Evolutionary conservation across 2,888 invertebrate species (phyloP), one percentile per base, ranked within the genome.

Genomic region (Lagria hirta): DNA sequence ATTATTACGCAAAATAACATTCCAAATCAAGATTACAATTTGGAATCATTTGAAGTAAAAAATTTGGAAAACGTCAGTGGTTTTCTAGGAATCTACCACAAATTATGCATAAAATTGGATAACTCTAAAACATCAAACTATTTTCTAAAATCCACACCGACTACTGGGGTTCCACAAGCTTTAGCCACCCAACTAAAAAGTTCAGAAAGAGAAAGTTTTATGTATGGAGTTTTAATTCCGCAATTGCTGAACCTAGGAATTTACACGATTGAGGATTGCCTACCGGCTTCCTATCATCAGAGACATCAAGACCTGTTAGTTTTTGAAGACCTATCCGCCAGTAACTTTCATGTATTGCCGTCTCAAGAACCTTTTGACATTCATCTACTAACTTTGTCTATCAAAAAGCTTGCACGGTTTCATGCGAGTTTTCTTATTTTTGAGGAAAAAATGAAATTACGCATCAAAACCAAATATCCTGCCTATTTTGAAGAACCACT

Each of bases 211-310:
- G 62, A 63, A 45, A 45, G 47, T 11, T 56, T 58, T 1, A 71
- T 77, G 14, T 79, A 75, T 48, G 58, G 63, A 20, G 42, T 23
- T 2, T 55, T 73, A 30, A 53, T 78, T 3, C 52, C 75, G 3
- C 17, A 38, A 23, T 23, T 48, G 73, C 74, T 1, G 51, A 61
- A 18, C 48, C 49, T 29, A 49, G 60, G 21, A 53, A 62, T 55
- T 8, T 28, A 33, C 23, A 47, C 22, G 43, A 44, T 61, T 13
- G 32, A 43, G 7, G 49, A 52, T 21, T 57, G 57, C 38, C 65
- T 71, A 0, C 63, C 73, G 2, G 41, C 53, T 11, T 73, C 69
- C 54, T 70, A 66, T 48, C 52, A 67, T 3, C 54, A 58, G 1
- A 64, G 67, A 29, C 48, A 58, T 2, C 51, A 58, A 15, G 55